phyloP scores from a whole-genome alignment of 2,888 invertebrate species.

The Sisyra nigra region DNA sequence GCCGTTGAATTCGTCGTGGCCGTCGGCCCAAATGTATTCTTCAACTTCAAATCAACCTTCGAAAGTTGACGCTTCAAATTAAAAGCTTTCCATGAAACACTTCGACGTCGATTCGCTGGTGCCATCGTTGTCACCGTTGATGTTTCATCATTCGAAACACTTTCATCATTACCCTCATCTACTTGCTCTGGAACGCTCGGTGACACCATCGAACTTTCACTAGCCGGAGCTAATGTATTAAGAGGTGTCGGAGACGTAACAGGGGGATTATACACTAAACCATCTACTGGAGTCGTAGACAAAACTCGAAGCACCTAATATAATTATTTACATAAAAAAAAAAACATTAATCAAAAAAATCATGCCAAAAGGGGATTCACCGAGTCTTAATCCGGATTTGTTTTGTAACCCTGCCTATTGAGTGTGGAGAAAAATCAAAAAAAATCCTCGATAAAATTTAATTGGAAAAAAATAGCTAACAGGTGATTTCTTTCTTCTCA shows the following conservation, averaged over 20 bases:
- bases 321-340: not conserved
- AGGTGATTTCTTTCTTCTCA: not conserved
- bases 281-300: conserved; percentile 7
- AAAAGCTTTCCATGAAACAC: conserved; percentile 59
- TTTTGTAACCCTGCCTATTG: conserved; percentile 7
- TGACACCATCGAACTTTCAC: conserved; percentile 23
- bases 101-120: conserved; percentile 35
- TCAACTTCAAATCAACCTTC: conserved; percentile 58
- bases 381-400: not conserved
- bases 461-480: not conserved
- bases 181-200: conserved; percentile 18
- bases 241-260: not conserved
- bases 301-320: conserved; percentile 7
- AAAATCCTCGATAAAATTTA: conserved; percentile 4
- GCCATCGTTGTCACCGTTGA: too few species aligned
- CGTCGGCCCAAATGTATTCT: conserved; percentile 41
- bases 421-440: conserved; percentile 8
- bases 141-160: conserved; percentile 18
- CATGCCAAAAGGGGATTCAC: not conserved
- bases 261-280: not conserved
- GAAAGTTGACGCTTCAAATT: conserved; percentile 69
- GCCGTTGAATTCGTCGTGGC: conserved; percentile 14
- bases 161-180: conserved; percentile 16
- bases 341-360: conserved; percentile 1
- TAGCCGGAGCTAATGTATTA: conserved; percentile 14